phyloP scores from a whole-genome alignment of 2,888 invertebrate genomes.

The Dascillus cervinus region DNA sequence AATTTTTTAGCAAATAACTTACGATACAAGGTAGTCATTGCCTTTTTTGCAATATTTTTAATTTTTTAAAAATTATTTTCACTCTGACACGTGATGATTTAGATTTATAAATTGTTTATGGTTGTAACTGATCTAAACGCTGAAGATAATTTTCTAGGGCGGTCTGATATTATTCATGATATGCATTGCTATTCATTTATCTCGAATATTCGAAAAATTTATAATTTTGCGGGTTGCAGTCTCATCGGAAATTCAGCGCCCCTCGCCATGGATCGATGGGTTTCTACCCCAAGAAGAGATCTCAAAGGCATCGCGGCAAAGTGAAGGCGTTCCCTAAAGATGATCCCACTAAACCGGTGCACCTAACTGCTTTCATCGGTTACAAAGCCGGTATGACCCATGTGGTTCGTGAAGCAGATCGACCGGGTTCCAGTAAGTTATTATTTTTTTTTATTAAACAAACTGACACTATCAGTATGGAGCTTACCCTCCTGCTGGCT shows the following conservation, averaged over 20 bases:
- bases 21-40: too few species aligned
- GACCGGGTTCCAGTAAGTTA: slow-evolving; percentile 93
- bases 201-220: background rate
- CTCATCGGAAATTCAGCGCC: slow-evolving; percentile 99
- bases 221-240: slow-evolving; percentile 59
- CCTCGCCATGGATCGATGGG: slow-evolving; percentile 99
- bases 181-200: background rate
- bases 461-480: slow-evolving; percentile 35
- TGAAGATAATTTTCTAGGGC: slow-evolving; percentile 66
- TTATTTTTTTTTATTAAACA: slow-evolving; percentile 4
- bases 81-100: too few species aligned
- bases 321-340: slow-evolving; percentile 99
- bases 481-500: slow-evolving; percentile 41
- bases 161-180: slow-evolving; percentile 50
- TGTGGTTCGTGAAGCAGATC: slow-evolving; percentile 95
- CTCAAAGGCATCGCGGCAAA: slow-evolving; percentile 94
- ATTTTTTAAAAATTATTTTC: too few species aligned
- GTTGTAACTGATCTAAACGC: slow-evolving; percentile 58
- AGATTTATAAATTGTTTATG: slow-evolving; percentile 51
- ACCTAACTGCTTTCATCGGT: slow-evolving; percentile 94
- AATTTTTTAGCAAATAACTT: too few species aligned
- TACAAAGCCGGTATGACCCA: slow-evolving; percentile 99
- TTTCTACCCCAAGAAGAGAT: slow-evolving; percentile 98
- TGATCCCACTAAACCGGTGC: slow-evolving; percentile 92
- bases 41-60: too few species aligned